Percentiles rank a stretch among this genome's conserved stretches.
Evolutionary conservation across 2,888 invertebrate species (phyloP).

Genomic region (Calephelis perditalis): DNA sequence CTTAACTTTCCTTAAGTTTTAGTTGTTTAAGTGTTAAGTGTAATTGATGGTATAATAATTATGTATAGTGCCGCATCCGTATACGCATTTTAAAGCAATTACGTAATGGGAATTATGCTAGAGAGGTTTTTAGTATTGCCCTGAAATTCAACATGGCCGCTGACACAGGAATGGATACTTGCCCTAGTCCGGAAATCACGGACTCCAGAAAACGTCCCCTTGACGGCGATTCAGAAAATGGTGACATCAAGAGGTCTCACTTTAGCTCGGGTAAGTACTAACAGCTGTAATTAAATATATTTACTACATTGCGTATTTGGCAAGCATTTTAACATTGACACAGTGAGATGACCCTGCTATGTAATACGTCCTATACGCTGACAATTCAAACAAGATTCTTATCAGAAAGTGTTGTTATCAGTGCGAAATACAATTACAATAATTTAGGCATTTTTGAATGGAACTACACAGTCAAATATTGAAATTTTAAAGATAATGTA

Average conservation of each 20-base stretch:
- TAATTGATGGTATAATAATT: slow-evolving; percentile 58
- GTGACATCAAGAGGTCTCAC: slow-evolving; percentile 92
- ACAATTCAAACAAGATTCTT: slow-evolving; percentile 68
- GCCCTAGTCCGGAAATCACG: slow-evolving; percentile 94
- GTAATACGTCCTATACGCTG: slow-evolving; percentile 45
- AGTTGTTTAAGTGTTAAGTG: slow-evolving; percentile 73
- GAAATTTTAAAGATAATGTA: slow-evolving; percentile 25
- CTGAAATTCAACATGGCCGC: slow-evolving; percentile 89
- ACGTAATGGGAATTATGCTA: slow-evolving; percentile 79
- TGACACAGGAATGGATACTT: slow-evolving; percentile 95
- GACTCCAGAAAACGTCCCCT: slow-evolving; percentile 94
- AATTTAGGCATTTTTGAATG: slow-evolving; percentile 46
- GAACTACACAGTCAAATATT: slow-evolving; percentile 32
- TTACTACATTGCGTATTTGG: slow-evolving; percentile 64
- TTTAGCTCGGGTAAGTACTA: slow-evolving; percentile 89
- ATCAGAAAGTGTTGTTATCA: slow-evolving; percentile 67
- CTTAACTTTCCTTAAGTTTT: slow-evolving; percentile 56
- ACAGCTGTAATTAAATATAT: slow-evolving; percentile 36
- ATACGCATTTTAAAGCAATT: slow-evolving; percentile 69
- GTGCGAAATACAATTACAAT: slow-evolving; percentile 62
- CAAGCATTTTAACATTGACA: slow-evolving; percentile 70
- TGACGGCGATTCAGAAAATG: slow-evolving; percentile 92
- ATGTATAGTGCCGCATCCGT: slow-evolving; percentile 67
- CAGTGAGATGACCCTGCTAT: slow-evolving; percentile 52
- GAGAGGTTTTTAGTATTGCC: slow-evolving; percentile 76